These are phyloP conservation scores for Cardiocondyla obscurior DNA, from an alignment of 1,140 invertebrate species.

Conservation along the genomic window DNA sequence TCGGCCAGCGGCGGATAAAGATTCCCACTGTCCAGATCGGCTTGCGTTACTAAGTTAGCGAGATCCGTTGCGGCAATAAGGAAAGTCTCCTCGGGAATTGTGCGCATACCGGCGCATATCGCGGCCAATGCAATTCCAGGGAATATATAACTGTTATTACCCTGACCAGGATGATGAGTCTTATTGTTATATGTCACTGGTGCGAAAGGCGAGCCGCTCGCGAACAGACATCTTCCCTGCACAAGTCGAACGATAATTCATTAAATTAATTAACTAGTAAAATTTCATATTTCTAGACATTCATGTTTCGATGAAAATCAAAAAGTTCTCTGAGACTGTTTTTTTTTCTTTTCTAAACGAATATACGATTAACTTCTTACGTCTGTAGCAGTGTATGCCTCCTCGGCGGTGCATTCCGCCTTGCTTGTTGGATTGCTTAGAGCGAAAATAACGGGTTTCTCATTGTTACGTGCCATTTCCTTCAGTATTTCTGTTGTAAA, in stretches of 20 bases:
- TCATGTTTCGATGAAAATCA: background rate
- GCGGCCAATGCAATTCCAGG: constrained; percentile 96
- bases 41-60: constrained; percentile 92
- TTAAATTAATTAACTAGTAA: background rate
- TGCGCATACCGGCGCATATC: constrained; percentile 91
- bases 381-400: constrained; percentile 93
- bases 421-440: constrained; percentile 98
- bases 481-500: constrained; percentile 94
- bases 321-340: background rate
- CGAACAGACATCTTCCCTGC: constrained; percentile 93
- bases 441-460: constrained; percentile 95
- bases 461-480: constrained; percentile 91
- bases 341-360: background rate
- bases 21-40: constrained; percentile 93
- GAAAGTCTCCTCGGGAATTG: constrained; percentile 95
- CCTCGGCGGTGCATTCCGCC: constrained; percentile 98
- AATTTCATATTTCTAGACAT: background rate
- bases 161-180: constrained; percentile 94
- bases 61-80: constrained; percentile 93
- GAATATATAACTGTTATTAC: constrained; percentile 99
- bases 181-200: constrained; percentile 91
- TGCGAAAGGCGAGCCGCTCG: constrained; percentile 96
- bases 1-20: constrained; percentile 96
- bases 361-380: constrained; percentile 79
- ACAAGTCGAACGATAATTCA: background rate